phyloP scores from a whole-genome alignment of 2,113 vertebrate genomes.

The Cinclus cinclus region DNA sequence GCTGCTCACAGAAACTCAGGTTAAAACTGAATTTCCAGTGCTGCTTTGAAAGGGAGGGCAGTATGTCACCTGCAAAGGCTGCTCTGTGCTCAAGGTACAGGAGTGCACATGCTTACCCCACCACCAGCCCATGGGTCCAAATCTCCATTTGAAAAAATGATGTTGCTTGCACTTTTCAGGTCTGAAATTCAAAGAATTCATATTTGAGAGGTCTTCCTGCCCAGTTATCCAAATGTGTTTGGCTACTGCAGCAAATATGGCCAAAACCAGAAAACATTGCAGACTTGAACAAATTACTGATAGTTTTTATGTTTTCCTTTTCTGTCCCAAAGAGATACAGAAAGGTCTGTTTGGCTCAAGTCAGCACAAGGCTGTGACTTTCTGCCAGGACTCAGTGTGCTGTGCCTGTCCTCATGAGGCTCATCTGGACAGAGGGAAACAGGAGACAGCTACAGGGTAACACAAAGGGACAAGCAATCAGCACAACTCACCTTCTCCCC shows the following conservation, averaged over 20 bases:
- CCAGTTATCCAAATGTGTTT: background rate
- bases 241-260: background rate
- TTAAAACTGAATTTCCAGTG: accelerated
- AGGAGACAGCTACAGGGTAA: too few relatives aligned
- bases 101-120: constrained; percentile 77
- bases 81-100: background rate
- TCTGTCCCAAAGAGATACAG: background rate
- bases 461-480: background rate
- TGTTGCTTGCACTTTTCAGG: constrained; percentile 85
- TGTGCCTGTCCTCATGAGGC: background rate
- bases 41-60: background rate
- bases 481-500: constrained; percentile 80
- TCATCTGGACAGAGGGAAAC: background rate
- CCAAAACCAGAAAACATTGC: background rate
- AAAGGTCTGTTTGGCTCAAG: background rate
- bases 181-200: constrained; percentile 69
- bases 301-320: background rate
- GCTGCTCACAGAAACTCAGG: background rate
- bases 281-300: background rate
- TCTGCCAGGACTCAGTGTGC: background rate
- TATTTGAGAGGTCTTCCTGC: background rate
- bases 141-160: constrained; percentile 95
- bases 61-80: background rate
- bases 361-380: background rate
- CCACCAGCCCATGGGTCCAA: constrained; percentile 94